A percentile compares a stretch with the other conserved stretches of the same genome.
phyloP scores from a whole-genome alignment of 2,113 vertebrate genomes.

The Coreoperca whiteheadi region DNA sequence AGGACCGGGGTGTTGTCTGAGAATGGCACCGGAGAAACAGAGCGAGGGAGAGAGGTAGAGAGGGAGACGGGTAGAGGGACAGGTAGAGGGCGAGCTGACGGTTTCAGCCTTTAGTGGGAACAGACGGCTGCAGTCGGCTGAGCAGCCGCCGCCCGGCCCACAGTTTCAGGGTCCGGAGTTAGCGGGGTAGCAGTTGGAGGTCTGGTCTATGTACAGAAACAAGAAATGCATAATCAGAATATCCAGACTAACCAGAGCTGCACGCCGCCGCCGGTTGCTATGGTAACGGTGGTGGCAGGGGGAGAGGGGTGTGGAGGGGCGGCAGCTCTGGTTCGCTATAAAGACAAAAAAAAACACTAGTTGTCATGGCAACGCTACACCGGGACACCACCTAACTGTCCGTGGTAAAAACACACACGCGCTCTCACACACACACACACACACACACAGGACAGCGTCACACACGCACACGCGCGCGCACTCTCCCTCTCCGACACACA shows the following conservation, averaged over 20 bases:
- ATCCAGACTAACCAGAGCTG: conserved; percentile 62
- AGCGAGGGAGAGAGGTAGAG: background rate
- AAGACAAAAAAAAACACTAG: conserved; percentile 63
- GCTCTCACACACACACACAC: conserved; percentile 42
- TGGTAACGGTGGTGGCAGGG: background rate
- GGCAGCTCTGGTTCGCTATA: conserved; percentile 48
- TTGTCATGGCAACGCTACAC: conserved; percentile 74
- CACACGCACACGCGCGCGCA: conserved; percentile 34
- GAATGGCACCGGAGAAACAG: conserved; percentile 77
- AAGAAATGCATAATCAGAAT: conserved; percentile 70
- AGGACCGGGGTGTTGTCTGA: conserved; percentile 78
- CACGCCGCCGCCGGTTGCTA: conserved; percentile 12
- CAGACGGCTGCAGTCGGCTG: conserved; percentile 54
- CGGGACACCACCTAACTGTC: conserved; percentile 65
- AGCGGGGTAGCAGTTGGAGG: conserved; percentile 46
- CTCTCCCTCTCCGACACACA: conserved; percentile 41
- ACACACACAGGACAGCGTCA: conserved; percentile 3
- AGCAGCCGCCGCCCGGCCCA: conserved; percentile 21
- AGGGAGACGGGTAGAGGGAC: conserved; percentile 3
- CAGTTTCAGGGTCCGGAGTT: conserved; percentile 24
- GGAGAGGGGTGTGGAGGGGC: background rate
- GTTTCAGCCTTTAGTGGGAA: conserved; percentile 34
- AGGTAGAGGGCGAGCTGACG: conserved; percentile 35
- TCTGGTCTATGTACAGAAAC: conserved; percentile 71
- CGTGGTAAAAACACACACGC: conserved; percentile 42